Base-by-base conservation (phyloP, 2,888 invertebrate genomes). In the Apeira syringaria region DNA sequence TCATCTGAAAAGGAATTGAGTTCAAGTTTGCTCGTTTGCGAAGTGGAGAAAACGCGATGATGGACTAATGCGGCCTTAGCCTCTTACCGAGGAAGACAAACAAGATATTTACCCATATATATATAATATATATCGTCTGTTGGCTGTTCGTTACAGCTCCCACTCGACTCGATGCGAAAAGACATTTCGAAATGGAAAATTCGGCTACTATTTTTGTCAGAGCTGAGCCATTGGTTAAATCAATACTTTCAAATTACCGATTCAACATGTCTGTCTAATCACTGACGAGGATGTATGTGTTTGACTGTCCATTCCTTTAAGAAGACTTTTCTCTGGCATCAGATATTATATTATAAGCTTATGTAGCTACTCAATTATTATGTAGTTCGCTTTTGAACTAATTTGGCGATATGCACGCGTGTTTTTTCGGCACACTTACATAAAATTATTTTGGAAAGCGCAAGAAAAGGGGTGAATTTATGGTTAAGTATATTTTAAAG, bases 41-140 rank as follows among this genome's bases (percentile, higher is more conserved):
- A 49, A 42, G 34, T 45, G 42, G 39, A 42, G 45, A 47, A 47
- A 42, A 13, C 47, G 41, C 33, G 38, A 51, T 42, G 42, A 54
- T 50, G 53, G 47, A 29, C 24, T 49, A 53, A 53, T 56, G 53
- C 52, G 57, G 44, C 51, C 53, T 48, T 48, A 32, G 54, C 38
- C 56, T 49, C 15, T 2, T 58, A 58, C 61, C 49, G 34, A 38
- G 44, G 47, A 59, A 61, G 53, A 55, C 66, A 75, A 74, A 77
- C 70, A 74, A 74, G 64, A 64, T 68, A 64, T 74, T 74, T 68
- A 56, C 59, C 59, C 63, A 62, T 64, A 69, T 68, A 65, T 15
- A 15, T 67, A n/a, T n/a, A n/a, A n/a, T n/a, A 62, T 64, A 35
- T 44, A 30, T 44, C 62, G 59, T 55, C 50, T 55, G 33, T 44